Conservation (phyloP, 2,113 vertebrate species). For the Romanogobio albipinnatus region DNA sequence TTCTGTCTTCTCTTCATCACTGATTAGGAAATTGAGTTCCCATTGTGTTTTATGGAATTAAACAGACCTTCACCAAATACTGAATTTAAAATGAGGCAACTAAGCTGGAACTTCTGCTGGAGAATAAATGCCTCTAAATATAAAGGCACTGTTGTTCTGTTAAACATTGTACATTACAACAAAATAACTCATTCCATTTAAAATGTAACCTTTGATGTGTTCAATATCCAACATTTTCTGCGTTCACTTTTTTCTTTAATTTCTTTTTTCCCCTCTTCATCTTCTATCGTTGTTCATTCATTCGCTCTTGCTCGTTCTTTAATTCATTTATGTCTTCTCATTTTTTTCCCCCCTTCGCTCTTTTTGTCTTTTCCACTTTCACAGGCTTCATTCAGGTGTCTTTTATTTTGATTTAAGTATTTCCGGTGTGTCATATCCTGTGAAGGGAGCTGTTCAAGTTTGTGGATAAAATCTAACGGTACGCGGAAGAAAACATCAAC, state of each 20-base stretch:
- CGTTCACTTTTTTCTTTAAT: background rate
- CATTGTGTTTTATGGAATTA: background rate
- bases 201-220: background rate
- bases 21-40: background rate
- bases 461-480: background rate
- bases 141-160: background rate
- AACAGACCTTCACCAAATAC: background rate
- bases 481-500: background rate
- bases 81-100: background rate
- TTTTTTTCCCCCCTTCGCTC: background rate
- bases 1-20: background rate
- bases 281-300: background rate
- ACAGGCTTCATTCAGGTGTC: background rate
- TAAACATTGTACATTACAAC: background rate
- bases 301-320: background rate
- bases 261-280: background rate
- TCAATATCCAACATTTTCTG: background rate
- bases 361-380: background rate
- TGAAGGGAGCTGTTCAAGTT: background rate
- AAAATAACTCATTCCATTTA: background rate
- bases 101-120: background rate
- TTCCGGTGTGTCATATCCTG: slow-evolving; percentile 9
- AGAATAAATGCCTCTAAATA: background rate
- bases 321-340: background rate
- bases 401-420: slow-evolving; percentile 20